phyloP scores from a whole-genome alignment of 2,888 invertebrate species.

The Dolichopus griseipennis region DNA sequence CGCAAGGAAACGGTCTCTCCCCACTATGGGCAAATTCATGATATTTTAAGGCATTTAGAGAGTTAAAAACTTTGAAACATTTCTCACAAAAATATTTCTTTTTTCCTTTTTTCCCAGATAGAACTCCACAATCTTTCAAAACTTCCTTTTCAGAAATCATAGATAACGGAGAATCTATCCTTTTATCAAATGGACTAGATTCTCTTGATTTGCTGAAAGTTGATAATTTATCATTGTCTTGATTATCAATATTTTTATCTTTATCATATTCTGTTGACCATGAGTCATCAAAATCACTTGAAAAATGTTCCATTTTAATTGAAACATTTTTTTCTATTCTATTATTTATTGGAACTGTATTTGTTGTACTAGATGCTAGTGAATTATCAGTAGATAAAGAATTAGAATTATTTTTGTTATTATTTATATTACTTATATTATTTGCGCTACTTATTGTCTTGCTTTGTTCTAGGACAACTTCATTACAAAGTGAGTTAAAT shows the following conservation, averaged over 20 bases:
- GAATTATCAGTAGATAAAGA: conserved; percentile 10
- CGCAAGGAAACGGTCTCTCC: conserved; percentile 66
- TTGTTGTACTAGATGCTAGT: neutral
- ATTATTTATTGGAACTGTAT: conserved; percentile 11
- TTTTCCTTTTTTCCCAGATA: conserved; percentile 14
- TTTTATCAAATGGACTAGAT: neutral
- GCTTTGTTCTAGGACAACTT: neutral
- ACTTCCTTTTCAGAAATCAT: conserved; percentile 8
- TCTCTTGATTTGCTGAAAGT: neutral
- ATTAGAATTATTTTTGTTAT: neutral
- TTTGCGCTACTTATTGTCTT: neutral
- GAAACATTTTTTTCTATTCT: neutral
- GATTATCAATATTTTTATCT: conserved; percentile 16
- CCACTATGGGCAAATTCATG: conserved; percentile 73
- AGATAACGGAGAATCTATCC: neutral
- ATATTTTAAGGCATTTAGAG: conserved; percentile 75
- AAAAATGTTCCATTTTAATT: neutral
- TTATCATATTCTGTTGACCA: conserved; percentile 1
- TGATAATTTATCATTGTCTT: conserved; percentile 12
- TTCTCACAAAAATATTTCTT: conserved; percentile 31
- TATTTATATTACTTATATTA: neutral
- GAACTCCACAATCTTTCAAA: conserved; percentile 7
- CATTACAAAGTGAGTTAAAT: neutral
- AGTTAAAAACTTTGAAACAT: conserved; percentile 67
- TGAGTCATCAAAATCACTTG: conserved; percentile 7